These are phyloP conservation scores for Eupithecia pulchellata DNA, from an alignment of 2,888 invertebrate genomes.

Conservation along the genomic window DNA sequence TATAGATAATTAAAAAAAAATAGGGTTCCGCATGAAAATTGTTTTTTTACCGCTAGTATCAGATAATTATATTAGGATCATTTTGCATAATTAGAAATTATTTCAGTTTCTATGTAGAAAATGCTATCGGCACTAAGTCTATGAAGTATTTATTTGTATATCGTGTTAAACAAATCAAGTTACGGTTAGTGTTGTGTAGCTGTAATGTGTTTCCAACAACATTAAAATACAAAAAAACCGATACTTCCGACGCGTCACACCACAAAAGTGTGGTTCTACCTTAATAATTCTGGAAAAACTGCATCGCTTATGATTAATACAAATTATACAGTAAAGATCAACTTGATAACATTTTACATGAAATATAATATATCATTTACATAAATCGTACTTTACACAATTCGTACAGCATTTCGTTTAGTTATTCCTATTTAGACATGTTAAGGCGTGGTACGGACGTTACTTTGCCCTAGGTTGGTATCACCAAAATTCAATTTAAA, in stretches of 20 bases:
- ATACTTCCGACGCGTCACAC: neutral
- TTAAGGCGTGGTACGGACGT: slow-evolving; percentile 40
- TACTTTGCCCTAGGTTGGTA: slow-evolving; percentile 18
- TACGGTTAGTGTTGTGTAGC: too few species aligned
- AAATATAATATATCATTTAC: slow-evolving; percentile 21
- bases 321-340: slow-evolving; percentile 17
- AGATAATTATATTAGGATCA: too few species aligned
- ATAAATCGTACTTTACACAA: slow-evolving; percentile 21
- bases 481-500: slow-evolving; percentile 10
- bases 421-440: slow-evolving; percentile 24
- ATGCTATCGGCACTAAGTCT: too few species aligned
- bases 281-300: neutral
- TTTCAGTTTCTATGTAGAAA: too few species aligned
- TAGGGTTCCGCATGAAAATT: too few species aligned
- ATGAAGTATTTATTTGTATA: too few species aligned
- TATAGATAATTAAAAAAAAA: too few species aligned
- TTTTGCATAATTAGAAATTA: too few species aligned
- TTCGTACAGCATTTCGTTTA: slow-evolving; percentile 26
- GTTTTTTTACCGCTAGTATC: too few species aligned
- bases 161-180: too few species aligned
- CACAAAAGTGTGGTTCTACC: neutral
- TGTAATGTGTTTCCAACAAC: too few species aligned
- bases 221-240: neutral
- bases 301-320: neutral
- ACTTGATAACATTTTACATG: slow-evolving; percentile 28